phyloP scores from a whole-genome alignment of 1,140 invertebrate genomes.

The Leucophenga varia region DNA sequence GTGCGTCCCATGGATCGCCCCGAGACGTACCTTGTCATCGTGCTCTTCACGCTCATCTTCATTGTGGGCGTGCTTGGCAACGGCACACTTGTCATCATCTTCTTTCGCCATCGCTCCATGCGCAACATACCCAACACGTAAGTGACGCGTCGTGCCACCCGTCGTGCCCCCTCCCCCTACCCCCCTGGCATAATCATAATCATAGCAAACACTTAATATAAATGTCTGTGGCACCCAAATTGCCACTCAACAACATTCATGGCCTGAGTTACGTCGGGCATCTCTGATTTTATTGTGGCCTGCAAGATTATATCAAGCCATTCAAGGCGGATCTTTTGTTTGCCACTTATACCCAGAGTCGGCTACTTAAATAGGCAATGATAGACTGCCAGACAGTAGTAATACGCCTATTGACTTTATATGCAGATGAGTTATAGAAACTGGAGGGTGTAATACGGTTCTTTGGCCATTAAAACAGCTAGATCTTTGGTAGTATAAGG shows the following conservation, averaged over 20 bases:
- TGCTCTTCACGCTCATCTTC: conserved; percentile 81
- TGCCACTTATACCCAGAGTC: too few relatives aligned
- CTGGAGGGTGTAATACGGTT: too few relatives aligned
- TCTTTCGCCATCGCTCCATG: conserved; percentile 73
- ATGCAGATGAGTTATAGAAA: too few relatives aligned
- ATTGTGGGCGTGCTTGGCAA: conserved; percentile 83
- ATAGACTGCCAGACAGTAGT: too few relatives aligned
- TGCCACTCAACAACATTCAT: conserved; percentile 45
- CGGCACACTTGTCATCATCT: conserved; percentile 78
- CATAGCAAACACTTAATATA: conserved; percentile 19
- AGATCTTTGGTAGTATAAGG: too few relatives aligned
- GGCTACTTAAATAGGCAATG: too few relatives aligned
- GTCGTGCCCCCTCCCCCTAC: too few relatives aligned
- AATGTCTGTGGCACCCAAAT: conserved; percentile 18
- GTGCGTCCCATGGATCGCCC: conserved; percentile 70
- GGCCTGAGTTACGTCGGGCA: conserved; percentile 27
- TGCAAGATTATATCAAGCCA: conserved; percentile 3
- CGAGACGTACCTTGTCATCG: conserved; percentile 80
- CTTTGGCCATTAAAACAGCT: too few relatives aligned
- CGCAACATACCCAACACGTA: conserved; percentile 86
- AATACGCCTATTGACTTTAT: too few relatives aligned
- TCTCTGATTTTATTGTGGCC: conserved; percentile 40
- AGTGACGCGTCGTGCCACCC: too few relatives aligned
- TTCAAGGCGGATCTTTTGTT: neutral
- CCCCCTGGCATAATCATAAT: too few relatives aligned